phyloP scores from a whole-genome alignment of 2,888 invertebrate genomes.

The Melinaea menophilus region DNA sequence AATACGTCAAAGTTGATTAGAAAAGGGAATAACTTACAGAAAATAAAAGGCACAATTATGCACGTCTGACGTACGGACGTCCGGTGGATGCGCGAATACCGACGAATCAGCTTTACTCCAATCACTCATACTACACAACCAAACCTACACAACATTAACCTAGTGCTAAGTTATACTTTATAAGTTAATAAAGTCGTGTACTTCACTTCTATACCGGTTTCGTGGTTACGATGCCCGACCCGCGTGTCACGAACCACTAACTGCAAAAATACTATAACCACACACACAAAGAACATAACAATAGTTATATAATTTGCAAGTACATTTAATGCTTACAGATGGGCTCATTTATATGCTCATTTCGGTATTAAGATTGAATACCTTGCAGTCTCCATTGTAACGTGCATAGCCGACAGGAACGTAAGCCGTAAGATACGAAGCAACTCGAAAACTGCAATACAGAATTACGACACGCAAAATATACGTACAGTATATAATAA shows the following conservation, averaged over 20 bases:
- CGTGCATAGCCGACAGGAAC: background rate
- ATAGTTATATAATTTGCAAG: background rate
- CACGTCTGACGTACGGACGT: no score
- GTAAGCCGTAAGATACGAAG: background rate
- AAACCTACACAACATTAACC: no score
- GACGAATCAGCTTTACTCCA: no score
- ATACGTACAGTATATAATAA: background rate
- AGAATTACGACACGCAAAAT: slow-evolving; percentile 7
- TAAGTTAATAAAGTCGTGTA: background rate
- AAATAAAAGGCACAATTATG: no score
- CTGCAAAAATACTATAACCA: slow-evolving; percentile 16
- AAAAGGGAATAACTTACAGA: background rate
- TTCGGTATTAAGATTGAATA: background rate
- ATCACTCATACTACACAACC: no score
- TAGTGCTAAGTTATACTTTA: no score
- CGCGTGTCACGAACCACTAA: slow-evolving; percentile 4
- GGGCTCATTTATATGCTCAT: background rate
- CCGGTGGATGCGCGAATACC: no score
- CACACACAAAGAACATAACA: slow-evolving; percentile 10
- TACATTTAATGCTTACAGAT: background rate
- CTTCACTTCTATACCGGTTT: background rate
- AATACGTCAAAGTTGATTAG: background rate
- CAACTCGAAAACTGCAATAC: slow-evolving; percentile 1
- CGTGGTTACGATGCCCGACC: no score
- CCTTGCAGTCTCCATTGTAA: background rate